Evolutionary conservation across 2,888 invertebrate genomes (phyloP).

Genomic region (Temnothorax rugatulus): DNA sequence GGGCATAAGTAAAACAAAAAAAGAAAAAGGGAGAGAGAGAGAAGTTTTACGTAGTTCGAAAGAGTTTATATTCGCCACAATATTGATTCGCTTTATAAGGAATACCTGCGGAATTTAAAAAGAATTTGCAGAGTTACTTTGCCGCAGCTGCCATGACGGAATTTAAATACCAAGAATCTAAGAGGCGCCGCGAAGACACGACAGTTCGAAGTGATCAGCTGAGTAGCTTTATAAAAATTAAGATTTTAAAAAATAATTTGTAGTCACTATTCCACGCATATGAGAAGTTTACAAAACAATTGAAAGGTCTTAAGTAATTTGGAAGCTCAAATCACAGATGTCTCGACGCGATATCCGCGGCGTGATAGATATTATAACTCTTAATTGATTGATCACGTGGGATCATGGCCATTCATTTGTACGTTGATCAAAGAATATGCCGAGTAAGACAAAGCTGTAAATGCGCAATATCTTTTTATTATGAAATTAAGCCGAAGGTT

Average conservation of each 20-base stretch:
- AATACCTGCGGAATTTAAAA: slow-evolving; percentile 38
- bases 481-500: neutral
- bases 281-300: slow-evolving; percentile 11
- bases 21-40: neutral
- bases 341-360: neutral
- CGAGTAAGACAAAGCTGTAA: neutral
- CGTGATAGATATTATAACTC: neutral
- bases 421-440: neutral
- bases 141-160: slow-evolving; percentile 38
- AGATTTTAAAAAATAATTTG: slow-evolving; percentile 1
- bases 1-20: neutral
- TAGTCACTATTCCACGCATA: neutral
- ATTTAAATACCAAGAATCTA: slow-evolving; percentile 64
- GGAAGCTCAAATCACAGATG: neutral
- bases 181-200: neutral
- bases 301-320: neutral
- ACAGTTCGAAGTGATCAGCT: slow-evolving; percentile 4
- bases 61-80: slow-evolving; percentile 39
- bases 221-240: slow-evolving; percentile 18
- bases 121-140: slow-evolving; percentile 33
- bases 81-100: slow-evolving; percentile 41
- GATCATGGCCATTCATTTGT: neutral
- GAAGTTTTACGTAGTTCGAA: neutral
- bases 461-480: neutral
- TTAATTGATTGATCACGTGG: slow-evolving; percentile 21